Evolutionary conservation across 2,797 vertebrate species (phyloP).

Genomic region (Meriones psammophilus): DNA sequence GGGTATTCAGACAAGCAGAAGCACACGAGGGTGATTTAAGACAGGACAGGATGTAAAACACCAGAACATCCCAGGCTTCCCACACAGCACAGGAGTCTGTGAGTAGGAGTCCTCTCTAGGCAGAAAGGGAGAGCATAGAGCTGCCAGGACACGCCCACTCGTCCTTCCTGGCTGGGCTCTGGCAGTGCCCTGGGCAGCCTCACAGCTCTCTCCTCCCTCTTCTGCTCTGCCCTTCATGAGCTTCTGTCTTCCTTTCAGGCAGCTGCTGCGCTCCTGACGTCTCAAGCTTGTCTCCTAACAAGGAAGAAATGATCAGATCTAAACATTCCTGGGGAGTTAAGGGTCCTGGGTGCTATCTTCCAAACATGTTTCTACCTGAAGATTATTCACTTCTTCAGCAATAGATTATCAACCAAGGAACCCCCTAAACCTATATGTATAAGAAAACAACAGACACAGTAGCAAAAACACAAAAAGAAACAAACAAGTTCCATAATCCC

Average conservation of each 20-base stretch:
- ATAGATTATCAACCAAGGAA: background rate
- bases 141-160: background rate
- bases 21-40: background rate
- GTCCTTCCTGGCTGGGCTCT: too few species aligned
- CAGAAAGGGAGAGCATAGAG: background rate
- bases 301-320: constrained; percentile 20
- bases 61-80: background rate
- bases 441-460: background rate
- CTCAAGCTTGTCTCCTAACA: constrained; percentile 54
- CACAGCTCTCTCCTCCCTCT: background rate
- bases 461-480: background rate
- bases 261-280: background rate
- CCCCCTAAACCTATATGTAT: background rate
- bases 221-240: background rate
- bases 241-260: background rate
- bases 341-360: background rate
- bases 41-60: background rate
- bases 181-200: background rate
- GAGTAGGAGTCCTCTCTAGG: background rate
- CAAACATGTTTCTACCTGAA: constrained; percentile 35
- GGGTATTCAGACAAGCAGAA: constrained; percentile 10
- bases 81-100: background rate
- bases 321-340: background rate
- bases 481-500: background rate
- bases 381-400: constrained; percentile 9